phyloP scores from a whole-genome alignment of 2,797 vertebrate species.

The Leucoraja ocellata region DNA sequence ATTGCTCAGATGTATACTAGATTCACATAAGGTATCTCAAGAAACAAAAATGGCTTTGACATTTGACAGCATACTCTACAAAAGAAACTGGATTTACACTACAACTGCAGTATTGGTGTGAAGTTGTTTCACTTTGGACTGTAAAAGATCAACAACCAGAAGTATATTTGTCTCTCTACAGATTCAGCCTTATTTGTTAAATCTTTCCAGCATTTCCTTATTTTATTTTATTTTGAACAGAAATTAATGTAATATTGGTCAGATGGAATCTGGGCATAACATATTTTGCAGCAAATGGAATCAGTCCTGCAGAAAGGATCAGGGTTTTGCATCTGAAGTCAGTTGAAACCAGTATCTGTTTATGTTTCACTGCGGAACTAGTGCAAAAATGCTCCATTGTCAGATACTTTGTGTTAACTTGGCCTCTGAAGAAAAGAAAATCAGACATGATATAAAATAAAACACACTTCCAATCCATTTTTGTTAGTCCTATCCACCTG shows the following conservation, averaged over 20 bases:
- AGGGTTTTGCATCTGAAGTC: not conserved
- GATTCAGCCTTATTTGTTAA: too few species aligned
- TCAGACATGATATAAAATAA: not conserved
- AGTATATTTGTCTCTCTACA: too few species aligned
- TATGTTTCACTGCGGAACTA: not conserved
- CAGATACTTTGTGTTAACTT: not conserved
- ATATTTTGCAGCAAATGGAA: not conserved
- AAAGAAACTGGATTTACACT: not conserved
- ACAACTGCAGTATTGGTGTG: not conserved
- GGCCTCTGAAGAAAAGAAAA: not conserved
- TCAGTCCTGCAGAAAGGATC: not conserved
- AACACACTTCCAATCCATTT: not conserved
- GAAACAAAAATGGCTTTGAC: not conserved
- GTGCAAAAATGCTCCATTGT: not conserved
- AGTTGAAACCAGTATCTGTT: not conserved
- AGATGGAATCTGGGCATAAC: not conserved
- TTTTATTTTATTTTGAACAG: too few species aligned
- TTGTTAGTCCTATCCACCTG: not conserved
- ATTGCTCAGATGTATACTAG: not conserved
- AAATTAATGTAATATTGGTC: not conserved
- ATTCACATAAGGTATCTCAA: not conserved
- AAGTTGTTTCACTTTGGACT: not conserved
- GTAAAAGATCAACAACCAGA: too few species aligned
- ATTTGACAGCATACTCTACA: not conserved
- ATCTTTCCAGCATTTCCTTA: too few species aligned